phyloP scores from a whole-genome alignment of 2,888 invertebrate species.

The Stenichneumon culpator region DNA sequence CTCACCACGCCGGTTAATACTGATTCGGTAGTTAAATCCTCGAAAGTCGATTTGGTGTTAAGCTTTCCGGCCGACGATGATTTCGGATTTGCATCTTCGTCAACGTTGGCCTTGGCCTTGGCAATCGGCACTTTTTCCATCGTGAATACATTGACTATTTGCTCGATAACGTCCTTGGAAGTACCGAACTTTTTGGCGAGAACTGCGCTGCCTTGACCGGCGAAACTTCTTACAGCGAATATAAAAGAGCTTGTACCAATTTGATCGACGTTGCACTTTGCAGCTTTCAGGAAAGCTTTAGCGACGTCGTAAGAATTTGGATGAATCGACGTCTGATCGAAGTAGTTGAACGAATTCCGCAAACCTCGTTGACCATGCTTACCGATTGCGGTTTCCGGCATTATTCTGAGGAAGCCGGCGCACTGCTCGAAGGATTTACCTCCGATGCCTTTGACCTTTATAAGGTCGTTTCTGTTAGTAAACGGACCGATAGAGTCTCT shows the following conservation, averaged over 20 bases:
- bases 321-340: slow-evolving; percentile 95
- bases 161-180: slow-evolving; percentile 88
- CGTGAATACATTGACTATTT: slow-evolving; percentile 91
- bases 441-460: slow-evolving; percentile 93
- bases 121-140: slow-evolving; percentile 91
- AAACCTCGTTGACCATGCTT: slow-evolving; percentile 7
- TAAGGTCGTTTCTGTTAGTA: slow-evolving; percentile 90
- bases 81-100: slow-evolving; percentile 86
- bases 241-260: slow-evolving; percentile 81
- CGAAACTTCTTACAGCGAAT: slow-evolving; percentile 55
- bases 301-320: slow-evolving; percentile 95
- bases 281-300: slow-evolving; percentile 86
- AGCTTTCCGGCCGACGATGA: not conserved
- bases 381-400: slow-evolving; percentile 83
- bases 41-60: slow-evolving; percentile 86
- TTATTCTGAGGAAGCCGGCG: slow-evolving; percentile 92
- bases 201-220: slow-evolving; percentile 68
- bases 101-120: slow-evolving; percentile 88
- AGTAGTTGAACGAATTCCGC: slow-evolving; percentile 71
- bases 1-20: slow-evolving; percentile 91
- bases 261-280: slow-evolving; percentile 81
- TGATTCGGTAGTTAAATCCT: slow-evolving; percentile 88
- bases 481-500: slow-evolving; percentile 91
- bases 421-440: slow-evolving; percentile 95
- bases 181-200: slow-evolving; percentile 87